phyloP scores from a whole-genome alignment of 2,113 vertebrate genomes.

The Thryonomys swinderianus region DNA sequence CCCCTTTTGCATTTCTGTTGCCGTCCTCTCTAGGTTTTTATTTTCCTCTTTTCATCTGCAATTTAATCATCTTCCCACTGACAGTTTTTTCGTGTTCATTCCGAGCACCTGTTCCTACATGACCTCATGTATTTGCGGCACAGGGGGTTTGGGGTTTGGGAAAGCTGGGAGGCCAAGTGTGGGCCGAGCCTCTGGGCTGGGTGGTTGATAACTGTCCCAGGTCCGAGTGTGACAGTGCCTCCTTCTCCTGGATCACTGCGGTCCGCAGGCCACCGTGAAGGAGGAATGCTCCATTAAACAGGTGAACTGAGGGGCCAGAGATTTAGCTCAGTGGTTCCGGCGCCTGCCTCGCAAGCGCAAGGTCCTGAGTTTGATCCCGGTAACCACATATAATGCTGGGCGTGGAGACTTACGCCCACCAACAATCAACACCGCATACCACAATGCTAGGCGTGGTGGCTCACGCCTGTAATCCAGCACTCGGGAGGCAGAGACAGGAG shows the following conservation, averaged over 20 bases:
- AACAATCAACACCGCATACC: too few species aligned
- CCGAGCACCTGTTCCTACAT: neutral
- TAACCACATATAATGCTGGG: too few species aligned
- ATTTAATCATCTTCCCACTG: neutral
- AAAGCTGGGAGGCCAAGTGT: neutral
- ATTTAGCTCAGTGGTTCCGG: too few species aligned
- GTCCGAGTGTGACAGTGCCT: neutral
- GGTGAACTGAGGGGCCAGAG: too few species aligned
- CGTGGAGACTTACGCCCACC: too few species aligned
- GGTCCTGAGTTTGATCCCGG: too few species aligned
- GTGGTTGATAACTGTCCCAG: rapidly evolving
- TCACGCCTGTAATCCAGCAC: too few species aligned
- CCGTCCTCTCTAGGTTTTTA: neutral
- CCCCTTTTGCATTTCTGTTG: neutral
- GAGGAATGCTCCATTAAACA: too few species aligned
- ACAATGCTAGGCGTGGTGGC: too few species aligned
- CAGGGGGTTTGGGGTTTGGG: neutral
- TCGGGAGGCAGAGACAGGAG: too few species aligned
- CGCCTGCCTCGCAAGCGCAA: too few species aligned
- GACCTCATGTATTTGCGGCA: neutral
- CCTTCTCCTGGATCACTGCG: neutral
- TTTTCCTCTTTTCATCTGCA: neutral
- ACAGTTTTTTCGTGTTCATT: neutral
- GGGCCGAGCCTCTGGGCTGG: rapidly evolving
- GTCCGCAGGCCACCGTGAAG: neutral